phyloP scores from a whole-genome alignment of 2,113 vertebrate species.

The Oreochromis aureus region DNA sequence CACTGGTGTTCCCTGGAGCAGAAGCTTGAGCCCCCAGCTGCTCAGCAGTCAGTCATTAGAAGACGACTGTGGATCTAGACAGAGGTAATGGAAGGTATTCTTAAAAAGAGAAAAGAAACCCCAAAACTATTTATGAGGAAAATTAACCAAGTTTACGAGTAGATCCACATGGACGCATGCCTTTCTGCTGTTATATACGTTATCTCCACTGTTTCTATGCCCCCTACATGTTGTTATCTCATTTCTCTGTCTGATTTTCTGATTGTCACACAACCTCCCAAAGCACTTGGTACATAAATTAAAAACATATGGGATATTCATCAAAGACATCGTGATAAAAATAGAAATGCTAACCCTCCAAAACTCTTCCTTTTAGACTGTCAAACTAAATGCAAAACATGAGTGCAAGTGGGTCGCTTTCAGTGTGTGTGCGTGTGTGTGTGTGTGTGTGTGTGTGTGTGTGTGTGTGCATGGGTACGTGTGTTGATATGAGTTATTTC shows the following conservation, averaged over 20 bases:
- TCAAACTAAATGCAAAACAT: constrained; percentile 46
- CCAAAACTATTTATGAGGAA: background rate
- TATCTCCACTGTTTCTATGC: background rate
- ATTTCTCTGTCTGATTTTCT: background rate
- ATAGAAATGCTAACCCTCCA: constrained; percentile 41
- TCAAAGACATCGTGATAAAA: constrained; percentile 49
- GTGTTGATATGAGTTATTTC: constrained; percentile 63
- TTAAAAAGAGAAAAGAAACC: background rate
- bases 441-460: background rate
- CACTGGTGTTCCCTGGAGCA: background rate
- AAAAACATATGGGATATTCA: constrained; percentile 32
- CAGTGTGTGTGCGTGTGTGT: background rate
- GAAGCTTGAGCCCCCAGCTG: background rate
- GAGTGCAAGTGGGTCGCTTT: constrained; percentile 48
- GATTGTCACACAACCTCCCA: constrained; percentile 7
- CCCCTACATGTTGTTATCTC: background rate
- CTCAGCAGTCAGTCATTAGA: background rate
- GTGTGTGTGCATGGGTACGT: background rate
- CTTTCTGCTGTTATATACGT: background rate
- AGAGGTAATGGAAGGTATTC: background rate
- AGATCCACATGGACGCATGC: background rate
- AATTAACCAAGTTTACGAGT: background rate
- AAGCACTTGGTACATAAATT: constrained; percentile 5
- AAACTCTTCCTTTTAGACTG: constrained; percentile 38
- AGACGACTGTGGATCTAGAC: background rate